Percentiles rank a stretch among this genome's conserved stretches.
These are phyloP conservation scores for Aphelenchoides besseyi DNA, from an alignment of 1,140 invertebrate species.

Conservation along the genomic window DNA sequence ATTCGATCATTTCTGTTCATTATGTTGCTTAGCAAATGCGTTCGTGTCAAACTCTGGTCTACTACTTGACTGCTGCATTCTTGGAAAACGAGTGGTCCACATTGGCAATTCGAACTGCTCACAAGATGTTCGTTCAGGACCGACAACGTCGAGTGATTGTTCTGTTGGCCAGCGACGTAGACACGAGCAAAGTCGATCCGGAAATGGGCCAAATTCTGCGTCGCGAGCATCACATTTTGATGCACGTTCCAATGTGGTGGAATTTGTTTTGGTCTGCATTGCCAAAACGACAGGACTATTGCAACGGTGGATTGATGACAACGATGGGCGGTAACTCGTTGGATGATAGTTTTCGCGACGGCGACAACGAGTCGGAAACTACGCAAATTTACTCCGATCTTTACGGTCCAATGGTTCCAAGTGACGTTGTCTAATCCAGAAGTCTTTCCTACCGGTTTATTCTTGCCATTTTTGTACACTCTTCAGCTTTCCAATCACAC, in stretches of 20 bases:
- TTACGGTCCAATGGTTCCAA: constrained; percentile 47
- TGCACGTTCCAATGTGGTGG: constrained; percentile 38
- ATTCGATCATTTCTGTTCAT: too few species aligned
- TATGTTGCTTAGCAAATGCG: constrained; percentile 46
- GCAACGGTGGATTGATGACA: too few species aligned
- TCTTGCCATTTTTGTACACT: too few species aligned
- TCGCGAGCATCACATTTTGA: constrained; percentile 37
- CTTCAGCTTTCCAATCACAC: too few species aligned
- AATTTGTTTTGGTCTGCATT: constrained; percentile 32
- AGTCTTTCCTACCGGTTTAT: too few species aligned
- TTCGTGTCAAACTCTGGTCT: constrained; percentile 42
- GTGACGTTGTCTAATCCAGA: constrained; percentile 44
- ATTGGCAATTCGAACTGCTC: constrained; percentile 54
- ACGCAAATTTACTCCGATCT: constrained; percentile 46
- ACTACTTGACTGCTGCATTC: constrained; percentile 51
- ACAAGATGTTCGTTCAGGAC: constrained; percentile 48
- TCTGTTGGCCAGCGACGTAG: constrained; percentile 28
- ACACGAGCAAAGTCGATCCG: constrained; percentile 46
- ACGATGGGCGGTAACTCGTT: too few species aligned
- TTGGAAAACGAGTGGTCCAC: constrained; percentile 54
- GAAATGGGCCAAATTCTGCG: constrained; percentile 58
- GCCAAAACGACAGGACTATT: constrained; percentile 16
- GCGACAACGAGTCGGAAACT: constrained; percentile 8
- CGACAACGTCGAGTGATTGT: constrained; percentile 11
- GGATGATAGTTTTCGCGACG: constrained; percentile 9